Conservation (phyloP, 2,113 vertebrate genomes). For the Ceyx margarethae region DNA sequence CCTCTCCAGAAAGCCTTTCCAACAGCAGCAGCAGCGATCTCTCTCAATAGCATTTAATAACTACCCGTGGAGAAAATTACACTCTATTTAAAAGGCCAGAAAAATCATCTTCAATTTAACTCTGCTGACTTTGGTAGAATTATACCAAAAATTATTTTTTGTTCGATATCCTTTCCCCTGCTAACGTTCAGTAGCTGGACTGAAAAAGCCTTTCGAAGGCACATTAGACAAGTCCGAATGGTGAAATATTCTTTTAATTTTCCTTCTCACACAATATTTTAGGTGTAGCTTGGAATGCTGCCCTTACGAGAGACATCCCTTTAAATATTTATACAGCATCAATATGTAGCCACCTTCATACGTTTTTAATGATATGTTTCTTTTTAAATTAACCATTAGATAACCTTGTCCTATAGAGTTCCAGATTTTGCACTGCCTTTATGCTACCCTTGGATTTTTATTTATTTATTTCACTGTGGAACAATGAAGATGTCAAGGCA, state of each 20-base stretch:
- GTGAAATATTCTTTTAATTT: conserved; percentile 64
- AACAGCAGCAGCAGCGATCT: conserved; percentile 14
- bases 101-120: conserved; percentile 59
- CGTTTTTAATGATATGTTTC: conserved; percentile 48
- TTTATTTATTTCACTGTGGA: conserved; percentile 56
- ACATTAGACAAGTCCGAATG: conserved; percentile 10
- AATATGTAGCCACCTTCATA: conserved; percentile 43
- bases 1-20: conserved; percentile 56
- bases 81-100: conserved; percentile 64
- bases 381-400: conserved; percentile 47
- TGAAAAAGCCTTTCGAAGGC: conserved; percentile 4
- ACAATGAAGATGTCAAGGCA: conserved; percentile 79
- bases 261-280: conserved; percentile 2
- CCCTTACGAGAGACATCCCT: conserved; percentile 23
- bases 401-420: not conserved
- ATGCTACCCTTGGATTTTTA: not conserved
- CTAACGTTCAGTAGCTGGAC: not conserved
- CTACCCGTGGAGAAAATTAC: conserved; percentile 66
- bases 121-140: conserved; percentile 63
- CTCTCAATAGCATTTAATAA: conserved; percentile 63
- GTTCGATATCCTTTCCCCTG: not conserved
- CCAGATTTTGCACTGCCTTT: not conserved
- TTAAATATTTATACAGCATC: conserved; percentile 59
- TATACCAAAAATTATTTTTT: conserved; percentile 31
- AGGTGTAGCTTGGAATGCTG: conserved; percentile 42